Evolutionary conservation across 1,140 invertebrate species (phyloP).

Genomic region (Pteromalus puparum): DNA sequence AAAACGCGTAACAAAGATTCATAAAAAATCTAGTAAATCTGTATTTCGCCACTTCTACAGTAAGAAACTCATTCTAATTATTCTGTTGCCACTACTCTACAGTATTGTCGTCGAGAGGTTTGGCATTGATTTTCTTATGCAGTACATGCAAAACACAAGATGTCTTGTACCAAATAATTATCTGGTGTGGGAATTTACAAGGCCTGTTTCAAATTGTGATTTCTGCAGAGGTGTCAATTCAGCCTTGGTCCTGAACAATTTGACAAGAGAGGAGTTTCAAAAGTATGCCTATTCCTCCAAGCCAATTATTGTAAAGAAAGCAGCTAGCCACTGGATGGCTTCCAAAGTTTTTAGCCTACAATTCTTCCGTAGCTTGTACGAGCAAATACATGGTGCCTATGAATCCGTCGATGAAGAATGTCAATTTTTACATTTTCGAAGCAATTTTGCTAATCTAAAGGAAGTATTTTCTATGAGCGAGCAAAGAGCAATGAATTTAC

Average conservation of each 20-base stretch:
- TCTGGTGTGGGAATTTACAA: constrained; percentile 88
- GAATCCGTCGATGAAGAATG: constrained; percentile 85
- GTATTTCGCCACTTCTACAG: constrained; percentile 17
- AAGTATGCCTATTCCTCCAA: constrained; percentile 85
- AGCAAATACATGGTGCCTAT: constrained; percentile 79
- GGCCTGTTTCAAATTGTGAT: constrained; percentile 87
- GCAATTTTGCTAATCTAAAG: constrained; percentile 84
- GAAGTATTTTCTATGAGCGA: constrained; percentile 88
- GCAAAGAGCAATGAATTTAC: constrained; percentile 79
- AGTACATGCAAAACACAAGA: constrained; percentile 58
- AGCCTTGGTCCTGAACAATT: constrained; percentile 81
- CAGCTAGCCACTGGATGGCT: constrained; percentile 86
- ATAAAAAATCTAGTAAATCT: constrained; percentile 37
- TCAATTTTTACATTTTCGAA: constrained; percentile 93
- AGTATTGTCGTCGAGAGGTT: constrained; percentile 52
- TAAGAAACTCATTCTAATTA: constrained; percentile 53
- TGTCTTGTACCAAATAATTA: constrained; percentile 90
- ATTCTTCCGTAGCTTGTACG: constrained; percentile 88
- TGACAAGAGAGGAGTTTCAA: constrained; percentile 81
- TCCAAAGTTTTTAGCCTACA: constrained; percentile 82
- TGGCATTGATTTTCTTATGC: constrained; percentile 55
- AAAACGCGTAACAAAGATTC: constrained; percentile 43
- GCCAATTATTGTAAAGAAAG: constrained; percentile 88
- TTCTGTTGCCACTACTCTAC: constrained; percentile 56
- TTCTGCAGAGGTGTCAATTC: constrained; percentile 81